A percentile compares a stretch with the other conserved stretches of the same genome.
Evolutionary conservation across 2,888 invertebrate genomes (phyloP).

Genomic region (Tridacna crocea): DNA sequence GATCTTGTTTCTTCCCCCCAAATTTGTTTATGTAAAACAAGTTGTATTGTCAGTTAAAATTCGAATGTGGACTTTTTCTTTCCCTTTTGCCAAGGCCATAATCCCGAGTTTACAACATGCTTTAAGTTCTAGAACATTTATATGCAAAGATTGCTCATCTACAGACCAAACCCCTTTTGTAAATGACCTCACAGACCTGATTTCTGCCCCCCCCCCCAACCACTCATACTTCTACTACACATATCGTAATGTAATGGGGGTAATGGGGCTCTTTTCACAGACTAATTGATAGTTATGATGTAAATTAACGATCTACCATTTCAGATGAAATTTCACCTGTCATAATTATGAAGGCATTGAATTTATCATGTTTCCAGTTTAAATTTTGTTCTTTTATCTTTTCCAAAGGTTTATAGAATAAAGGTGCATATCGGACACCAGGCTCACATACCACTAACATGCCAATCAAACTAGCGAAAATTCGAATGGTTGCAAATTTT

Average conservation of each 20-base stretch:
- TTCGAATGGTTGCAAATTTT: constrained; percentile 36
- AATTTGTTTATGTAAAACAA: constrained; percentile 42
- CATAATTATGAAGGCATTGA: constrained; percentile 20
- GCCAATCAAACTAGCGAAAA: constrained; percentile 44
- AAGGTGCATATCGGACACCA: constrained; percentile 52
- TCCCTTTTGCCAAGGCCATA: constrained; percentile 14
- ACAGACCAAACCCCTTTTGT: constrained; percentile 33
- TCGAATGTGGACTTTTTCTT: constrained; percentile 28
- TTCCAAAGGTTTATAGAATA: constrained; percentile 55
- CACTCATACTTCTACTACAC: constrained; percentile 17
- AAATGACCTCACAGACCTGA: background rate
- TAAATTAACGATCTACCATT: constrained; percentile 27
- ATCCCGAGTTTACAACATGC: constrained; percentile 30
- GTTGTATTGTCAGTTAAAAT: constrained; percentile 43
- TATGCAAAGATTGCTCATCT: constrained; percentile 33
- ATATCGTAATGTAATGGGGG: constrained; percentile 3
- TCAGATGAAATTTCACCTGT: background rate
- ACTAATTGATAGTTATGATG: background rate
- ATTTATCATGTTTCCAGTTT: constrained; percentile 28
- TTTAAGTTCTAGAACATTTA: constrained; percentile 43
- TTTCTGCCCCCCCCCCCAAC: constrained; percentile 35
- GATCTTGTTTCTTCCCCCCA: constrained; percentile 22
- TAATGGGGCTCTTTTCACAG: constrained; percentile 8
- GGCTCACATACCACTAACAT: constrained; percentile 53
- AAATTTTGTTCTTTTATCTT: constrained; percentile 46